Conservation (phyloP, 1,140 invertebrate species). For the Cotesia vestalis region DNA sequence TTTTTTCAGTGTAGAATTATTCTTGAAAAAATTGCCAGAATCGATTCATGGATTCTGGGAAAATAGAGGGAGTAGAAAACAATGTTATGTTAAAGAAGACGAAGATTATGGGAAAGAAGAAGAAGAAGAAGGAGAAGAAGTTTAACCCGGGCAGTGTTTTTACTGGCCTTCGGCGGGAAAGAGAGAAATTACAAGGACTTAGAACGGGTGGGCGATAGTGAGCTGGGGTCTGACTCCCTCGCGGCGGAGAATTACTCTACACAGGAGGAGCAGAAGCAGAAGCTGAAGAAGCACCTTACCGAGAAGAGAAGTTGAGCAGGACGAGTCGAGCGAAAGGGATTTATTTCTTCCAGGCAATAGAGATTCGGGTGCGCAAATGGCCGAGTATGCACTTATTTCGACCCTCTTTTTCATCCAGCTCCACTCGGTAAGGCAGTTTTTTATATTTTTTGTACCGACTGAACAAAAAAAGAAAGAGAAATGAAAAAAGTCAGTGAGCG, state of each 20-base stretch:
- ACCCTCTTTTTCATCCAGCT: background rate
- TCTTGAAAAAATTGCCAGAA: no score
- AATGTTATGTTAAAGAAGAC: no score
- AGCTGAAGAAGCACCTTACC: no score
- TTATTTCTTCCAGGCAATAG: conserved; percentile 37
- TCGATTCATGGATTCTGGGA: no score
- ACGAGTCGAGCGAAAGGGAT: conserved; percentile 35
- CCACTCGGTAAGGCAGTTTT: no score
- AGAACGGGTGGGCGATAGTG: conserved; percentile 14
- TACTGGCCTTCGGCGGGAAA: conserved; percentile 31
- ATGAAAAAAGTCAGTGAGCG: conserved; percentile 3
- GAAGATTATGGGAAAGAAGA: no score
- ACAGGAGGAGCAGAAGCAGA: no score
- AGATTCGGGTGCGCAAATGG: conserved; percentile 24
- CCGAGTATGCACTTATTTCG: conserved; percentile 9
- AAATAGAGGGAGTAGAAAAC: no score
- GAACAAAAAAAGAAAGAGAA: background rate
- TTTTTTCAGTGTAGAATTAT: no score
- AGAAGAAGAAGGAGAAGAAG: no score
- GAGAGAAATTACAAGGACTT: conserved; percentile 40
- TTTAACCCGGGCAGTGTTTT: conserved; percentile 10
- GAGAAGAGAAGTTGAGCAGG: background rate
- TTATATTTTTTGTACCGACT: background rate
- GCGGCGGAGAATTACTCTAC: conserved; percentile 16
- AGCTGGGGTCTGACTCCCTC: conserved; percentile 8